These are phyloP conservation scores for Saxidomus purpurata DNA, from an alignment of 1,140 invertebrate genomes.

Conservation along the genomic window DNA sequence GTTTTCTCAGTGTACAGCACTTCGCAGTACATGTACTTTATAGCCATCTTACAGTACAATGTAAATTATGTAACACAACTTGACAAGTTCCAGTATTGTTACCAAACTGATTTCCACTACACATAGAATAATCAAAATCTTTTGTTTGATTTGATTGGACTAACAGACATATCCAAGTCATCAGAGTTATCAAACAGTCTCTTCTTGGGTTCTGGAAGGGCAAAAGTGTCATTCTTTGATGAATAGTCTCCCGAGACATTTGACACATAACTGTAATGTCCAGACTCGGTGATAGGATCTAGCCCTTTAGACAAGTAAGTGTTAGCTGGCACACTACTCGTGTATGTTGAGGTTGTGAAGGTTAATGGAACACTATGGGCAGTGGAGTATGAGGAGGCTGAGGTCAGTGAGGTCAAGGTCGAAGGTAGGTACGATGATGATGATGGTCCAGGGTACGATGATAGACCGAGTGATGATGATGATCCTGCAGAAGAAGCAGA, in stretches of 20 bases:
- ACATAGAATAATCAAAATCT: slow-evolving; percentile 41
- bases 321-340: slow-evolving; percentile 50
- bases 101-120: too few relatives aligned
- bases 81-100: too few relatives aligned
- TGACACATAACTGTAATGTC: slow-evolving; percentile 79
- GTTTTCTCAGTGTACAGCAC: too few relatives aligned
- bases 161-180: slow-evolving; percentile 77
- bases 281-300: slow-evolving; percentile 68
- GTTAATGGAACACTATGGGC: slow-evolving; percentile 63
- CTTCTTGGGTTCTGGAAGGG: slow-evolving; percentile 80
- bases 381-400: slow-evolving; percentile 57
- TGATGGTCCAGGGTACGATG: slow-evolving; percentile 24
- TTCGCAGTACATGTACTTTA: too few relatives aligned
- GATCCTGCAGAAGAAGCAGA: slow-evolving; percentile 53
- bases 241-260: slow-evolving; percentile 72
- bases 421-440: slow-evolving; percentile 60
- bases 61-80: too few relatives aligned
- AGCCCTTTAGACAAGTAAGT: slow-evolving; percentile 51
- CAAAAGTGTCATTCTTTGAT: slow-evolving; percentile 72
- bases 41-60: too few relatives aligned
- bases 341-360: slow-evolving; percentile 46
- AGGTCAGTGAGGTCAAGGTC: slow-evolving; percentile 43
- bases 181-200: slow-evolving; percentile 79
- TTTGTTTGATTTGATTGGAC: slow-evolving; percentile 78
- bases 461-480: slow-evolving; percentile 55